Base-by-base conservation (phyloP, 2,797 vertebrate genomes). In the Hafferia zeledoni region DNA sequence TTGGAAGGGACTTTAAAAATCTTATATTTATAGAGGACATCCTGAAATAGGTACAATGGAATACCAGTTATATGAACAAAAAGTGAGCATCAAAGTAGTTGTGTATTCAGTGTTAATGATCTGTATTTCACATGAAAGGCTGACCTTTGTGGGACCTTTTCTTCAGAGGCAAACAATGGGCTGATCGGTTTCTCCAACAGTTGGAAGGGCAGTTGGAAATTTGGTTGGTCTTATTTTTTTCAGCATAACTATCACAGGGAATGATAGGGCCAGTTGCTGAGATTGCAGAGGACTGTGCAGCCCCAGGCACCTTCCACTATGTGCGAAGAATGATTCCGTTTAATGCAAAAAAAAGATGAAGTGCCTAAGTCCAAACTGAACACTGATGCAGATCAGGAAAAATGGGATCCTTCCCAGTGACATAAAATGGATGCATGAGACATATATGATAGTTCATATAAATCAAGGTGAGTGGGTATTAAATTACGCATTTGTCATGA, bases 201-300 rank as follows among this genome's bases (percentile, higher is more conserved):
- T 76, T 93, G 68, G 39, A 71, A 86, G 76, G 76, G 69, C 43
- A 86, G 35, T 44, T 39, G 46, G 65, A 65, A 53, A 71, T 83
- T 80, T 11, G 39, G 83, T 75, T 81, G 57, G 43, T 88, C 39
- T 88, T 83, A 33, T 77, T 50, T 92, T 84, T 87, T 90, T 30
- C 41, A 91, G 85, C 57, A n/a, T 35, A 52, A 8, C 78, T 86
- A 93, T 95, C 87, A 52, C 41, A 72, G n/a, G 76, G 87, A 72
- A 90, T 90, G 76, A 83, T 52, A 11, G 35, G 67, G 44, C 71
- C 15, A 8, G n/a, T 92, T 89, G 76, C 84, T 74, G 89, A 89
- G 80, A 90, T 93, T 17, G 72, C 74, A 49, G 28, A 75, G 88
- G 94, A 91, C 83, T 86, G n/a, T 14, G 44, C 1, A 5, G 90